Evolutionary conservation across 2,888 invertebrate species (phyloP), one percentile per base, ranked within the genome.

Genomic region (Drosophila limbata): DNA sequence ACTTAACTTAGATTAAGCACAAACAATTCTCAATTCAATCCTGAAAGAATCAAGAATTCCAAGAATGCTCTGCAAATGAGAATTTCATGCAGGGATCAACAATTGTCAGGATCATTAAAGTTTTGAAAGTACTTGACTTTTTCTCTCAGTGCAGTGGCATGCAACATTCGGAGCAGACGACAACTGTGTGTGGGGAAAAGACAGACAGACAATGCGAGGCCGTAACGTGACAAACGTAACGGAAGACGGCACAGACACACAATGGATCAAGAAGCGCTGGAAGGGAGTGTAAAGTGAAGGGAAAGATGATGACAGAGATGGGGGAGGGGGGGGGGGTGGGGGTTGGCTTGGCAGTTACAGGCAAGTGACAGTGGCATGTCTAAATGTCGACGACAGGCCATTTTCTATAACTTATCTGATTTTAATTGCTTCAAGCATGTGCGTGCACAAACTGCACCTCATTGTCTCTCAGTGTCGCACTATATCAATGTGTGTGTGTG

Each of bases 361-460:
- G 33, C 61, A 17, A 33, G 37, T 76, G 74, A 79, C 77, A 65
- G 78, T 81, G 71, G 69, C 73, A 86, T 83, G 87, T 88, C 79
- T 87, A 87, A 84, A 84, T 89, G 84, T 79, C 89, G 88, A 75
- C 89, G 89, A 84, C 84, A 81, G 89, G 68, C 82, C 88, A 82
- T 87, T 90, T 88, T 90, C 82, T 79, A 84, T 79, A 84, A 88
- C 80, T 88, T 90, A 90, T 91, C 88, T 88, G 90, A 91, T 90
- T 90, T 91, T 90, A 90, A 89, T 91, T 91, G 87, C 89, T 84
- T 74, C 81, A 79, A 84, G 79, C 88, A 84, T 75, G 78, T 81
- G 80, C 77, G 80, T 83, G 88, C 73, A 63, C 56, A 45, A 65
- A 48, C 45, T 61, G 39, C 62, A 65, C 62, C 69, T 68, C 68